These are phyloP conservation scores for Eupithecia subfuscata DNA, from an alignment of 2,888 invertebrate species.

Conservation along the genomic window DNA sequence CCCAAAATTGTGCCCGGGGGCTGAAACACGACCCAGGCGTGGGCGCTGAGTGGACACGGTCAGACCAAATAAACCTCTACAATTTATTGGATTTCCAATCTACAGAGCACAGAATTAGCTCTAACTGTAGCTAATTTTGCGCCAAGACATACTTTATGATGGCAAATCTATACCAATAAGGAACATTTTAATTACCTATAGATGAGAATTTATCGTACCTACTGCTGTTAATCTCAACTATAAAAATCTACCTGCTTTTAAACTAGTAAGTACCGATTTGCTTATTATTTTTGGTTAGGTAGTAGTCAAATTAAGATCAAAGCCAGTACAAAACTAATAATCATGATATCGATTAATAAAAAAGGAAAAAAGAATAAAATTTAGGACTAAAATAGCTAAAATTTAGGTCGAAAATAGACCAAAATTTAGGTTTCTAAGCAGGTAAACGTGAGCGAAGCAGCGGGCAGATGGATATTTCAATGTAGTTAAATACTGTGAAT, in stretches of 20 bases:
- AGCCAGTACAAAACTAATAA: not conserved
- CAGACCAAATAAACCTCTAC: slow-evolving; percentile 57
- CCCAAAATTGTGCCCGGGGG: slow-evolving; percentile 82
- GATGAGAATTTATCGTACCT: not conserved
- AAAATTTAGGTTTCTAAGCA: not conserved
- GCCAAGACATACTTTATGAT: slow-evolving; percentile 17
- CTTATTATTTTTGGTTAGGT: too few relatives aligned
- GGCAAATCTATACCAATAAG: not conserved
- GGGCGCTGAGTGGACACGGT: slow-evolving; percentile 76
- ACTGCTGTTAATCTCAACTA: too few relatives aligned
- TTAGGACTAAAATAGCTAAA: too few relatives aligned
- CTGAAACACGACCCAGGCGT: slow-evolving; percentile 75
- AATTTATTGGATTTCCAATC: slow-evolving; percentile 58
- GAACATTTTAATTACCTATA: not conserved
- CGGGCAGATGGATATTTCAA: not conserved
- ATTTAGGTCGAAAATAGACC: too few relatives aligned
- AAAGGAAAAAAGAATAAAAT: too few relatives aligned
- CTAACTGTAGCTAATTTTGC: not conserved
- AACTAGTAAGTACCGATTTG: not conserved
- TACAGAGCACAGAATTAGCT: slow-evolving; percentile 59
- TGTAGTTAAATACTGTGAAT: not conserved
- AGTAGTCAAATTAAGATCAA: not conserved
- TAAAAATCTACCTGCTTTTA: not conserved
- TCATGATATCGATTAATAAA: too few relatives aligned
- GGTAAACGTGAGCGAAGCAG: not conserved